These are phyloP conservation scores for Threskiornis aethiopicus DNA, from an alignment of 2,797 vertebrate species.

Conservation along the genomic window DNA sequence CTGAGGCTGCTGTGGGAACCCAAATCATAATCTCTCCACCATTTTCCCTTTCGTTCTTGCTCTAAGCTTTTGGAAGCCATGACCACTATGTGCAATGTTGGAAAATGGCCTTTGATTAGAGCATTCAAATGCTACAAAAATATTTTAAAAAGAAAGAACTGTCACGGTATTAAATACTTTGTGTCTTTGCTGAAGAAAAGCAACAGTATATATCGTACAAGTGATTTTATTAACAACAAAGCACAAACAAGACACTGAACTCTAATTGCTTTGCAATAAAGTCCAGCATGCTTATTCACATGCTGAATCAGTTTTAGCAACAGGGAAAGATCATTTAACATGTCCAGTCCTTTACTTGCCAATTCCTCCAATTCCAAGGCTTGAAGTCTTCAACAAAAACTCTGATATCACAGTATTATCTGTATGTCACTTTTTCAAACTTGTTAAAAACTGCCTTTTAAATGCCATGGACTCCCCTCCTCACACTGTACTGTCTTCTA, in stretches of 20 bases:
- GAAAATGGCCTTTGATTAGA: background rate
- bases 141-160: background rate
- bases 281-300: background rate
- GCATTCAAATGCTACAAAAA: background rate
- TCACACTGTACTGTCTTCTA: background rate
- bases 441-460: background rate
- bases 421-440: background rate
- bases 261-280: background rate
- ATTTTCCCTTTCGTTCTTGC: background rate
- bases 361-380: background rate
- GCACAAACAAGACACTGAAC: slow-evolving; percentile 5
- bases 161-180: background rate
- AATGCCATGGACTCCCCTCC: background rate
- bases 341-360: background rate
- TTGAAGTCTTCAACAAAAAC: background rate
- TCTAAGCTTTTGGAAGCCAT: background rate
- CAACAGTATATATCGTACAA: background rate
- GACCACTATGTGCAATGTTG: background rate
- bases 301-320: background rate
- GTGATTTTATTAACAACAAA: slow-evolving; percentile 1
- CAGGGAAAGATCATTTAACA: background rate
- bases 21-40: background rate
- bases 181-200: background rate
- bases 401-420: background rate
- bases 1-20: background rate